Evolutionary conservation across 2,888 invertebrate genomes (phyloP), one percentile per base, ranked within the genome.

Genomic region (Clostera curtula): DNA sequence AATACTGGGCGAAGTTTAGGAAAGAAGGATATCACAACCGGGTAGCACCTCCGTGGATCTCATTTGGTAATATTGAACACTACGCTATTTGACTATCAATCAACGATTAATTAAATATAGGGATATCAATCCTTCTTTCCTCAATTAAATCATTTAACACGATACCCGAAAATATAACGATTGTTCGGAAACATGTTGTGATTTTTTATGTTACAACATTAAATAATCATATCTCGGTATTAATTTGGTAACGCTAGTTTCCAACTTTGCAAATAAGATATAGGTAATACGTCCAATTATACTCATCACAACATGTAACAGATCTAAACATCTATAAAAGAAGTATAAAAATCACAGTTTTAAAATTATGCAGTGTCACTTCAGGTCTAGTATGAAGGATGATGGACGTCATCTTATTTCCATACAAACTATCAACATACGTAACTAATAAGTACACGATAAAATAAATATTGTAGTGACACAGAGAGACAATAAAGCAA

Each of bases 261-360:
- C 46, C 40, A 53, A 53, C 41, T 42, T 48, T 44, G 48, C n/a
- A n/a, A 49, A 45, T 55, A 37, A 40, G 42, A 37, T 40, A 50
- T 48, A 43, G 40, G 49, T 48, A 52, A 49, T 52, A 47, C 48
- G 55, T 54, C 50, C 56, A 69, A 66, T 62, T 62, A 64, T 56
- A 65, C 54, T 57, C 63, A 74, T 77, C 79, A 79, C 80, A 82
- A 80, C 77, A 76, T 73, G 80, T 73, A 72, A 70, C 73, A 76
- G 72, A 65, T 73, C 72, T 76, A 79, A 79, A 58, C 67, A 69
- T 69, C 72, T 80, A 75, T 69, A 71, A 68, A 36, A 68, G 60
- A 72, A 72, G 72, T 74, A 77, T 74, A 83, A 82, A 80, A 80
- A 83, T 83, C 83, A 83, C 83, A 83, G 83, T 79, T 82, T 66